Conservation (phyloP, 2,888 invertebrate genomes). For the Deroplatys truncata region DNA sequence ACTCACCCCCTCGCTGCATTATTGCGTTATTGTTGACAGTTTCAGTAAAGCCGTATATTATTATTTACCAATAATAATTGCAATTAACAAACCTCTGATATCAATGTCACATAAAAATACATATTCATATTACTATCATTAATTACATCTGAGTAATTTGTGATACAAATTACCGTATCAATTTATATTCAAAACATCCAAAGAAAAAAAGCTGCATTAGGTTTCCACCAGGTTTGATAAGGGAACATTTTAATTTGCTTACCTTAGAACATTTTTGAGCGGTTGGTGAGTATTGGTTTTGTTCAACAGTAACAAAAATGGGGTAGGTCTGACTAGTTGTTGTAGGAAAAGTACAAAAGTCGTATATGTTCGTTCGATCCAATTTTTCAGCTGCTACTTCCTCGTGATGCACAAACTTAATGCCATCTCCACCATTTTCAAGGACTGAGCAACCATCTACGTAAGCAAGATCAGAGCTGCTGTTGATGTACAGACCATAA, state of each 20-base stretch:
- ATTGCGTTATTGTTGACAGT: too few species aligned
- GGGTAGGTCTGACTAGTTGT: conserved; percentile 85
- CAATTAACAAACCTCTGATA: too few species aligned
- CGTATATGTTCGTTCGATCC: conserved; percentile 72
- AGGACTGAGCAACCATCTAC: conserved; percentile 73
- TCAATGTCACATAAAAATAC: too few species aligned
- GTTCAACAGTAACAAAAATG: conserved; percentile 75
- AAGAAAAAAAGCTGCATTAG: background rate
- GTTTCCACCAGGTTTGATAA: background rate
- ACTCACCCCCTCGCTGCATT: too few species aligned
- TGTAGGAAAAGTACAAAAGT: conserved; percentile 80
- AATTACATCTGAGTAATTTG: too few species aligned
- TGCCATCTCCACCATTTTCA: conserved; percentile 86
- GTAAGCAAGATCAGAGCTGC: conserved; percentile 75
- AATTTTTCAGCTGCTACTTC: conserved; percentile 67
- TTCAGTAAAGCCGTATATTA: too few species aligned
- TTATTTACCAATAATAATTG: too few species aligned
- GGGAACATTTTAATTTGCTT: conserved; percentile 20
- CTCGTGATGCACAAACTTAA: conserved; percentile 81
- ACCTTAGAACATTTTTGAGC: conserved; percentile 70
- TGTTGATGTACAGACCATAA: conserved; percentile 85
- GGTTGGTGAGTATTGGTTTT: conserved; percentile 66
- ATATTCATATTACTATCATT: too few species aligned
- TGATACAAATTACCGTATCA: too few species aligned
- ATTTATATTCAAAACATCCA: background rate